Conservation (phyloP, 2,888 invertebrate genomes). For the Erpobdella octoculata region DNA sequence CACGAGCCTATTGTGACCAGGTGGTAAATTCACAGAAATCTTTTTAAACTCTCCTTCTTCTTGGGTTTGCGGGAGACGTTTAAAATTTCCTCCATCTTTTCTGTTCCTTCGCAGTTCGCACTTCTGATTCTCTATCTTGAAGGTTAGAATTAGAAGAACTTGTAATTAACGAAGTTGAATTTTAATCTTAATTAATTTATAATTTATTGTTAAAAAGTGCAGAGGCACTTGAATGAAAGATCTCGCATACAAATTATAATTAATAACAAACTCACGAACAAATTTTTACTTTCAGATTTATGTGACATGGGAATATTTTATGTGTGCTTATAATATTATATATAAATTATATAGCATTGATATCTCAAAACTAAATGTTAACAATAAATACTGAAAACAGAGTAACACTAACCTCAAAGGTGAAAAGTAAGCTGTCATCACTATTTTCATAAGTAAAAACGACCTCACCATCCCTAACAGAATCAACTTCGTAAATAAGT, state of each 20-base stretch:
- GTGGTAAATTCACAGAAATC: neutral
- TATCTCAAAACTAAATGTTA: neutral
- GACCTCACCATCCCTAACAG: constrained; percentile 56
- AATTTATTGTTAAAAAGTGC: neutral
- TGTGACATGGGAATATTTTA: neutral
- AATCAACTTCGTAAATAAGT: constrained; percentile 55
- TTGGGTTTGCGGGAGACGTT: neutral
- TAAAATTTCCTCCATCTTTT: neutral
- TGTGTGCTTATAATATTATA: neutral
- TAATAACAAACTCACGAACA: neutral
- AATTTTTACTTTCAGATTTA: neutral
- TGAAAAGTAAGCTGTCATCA: constrained; percentile 52
- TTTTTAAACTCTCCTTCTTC: neutral
- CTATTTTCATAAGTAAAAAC: constrained; percentile 56
- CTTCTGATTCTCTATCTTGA: constrained; percentile 3
- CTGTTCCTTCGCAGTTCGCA: neutral
- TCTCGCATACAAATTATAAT: neutral
- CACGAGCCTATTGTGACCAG: neutral
- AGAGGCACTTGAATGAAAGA: neutral
- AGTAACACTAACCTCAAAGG: constrained; percentile 54
- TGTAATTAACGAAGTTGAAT: too few species aligned
- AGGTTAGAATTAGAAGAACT: too few species aligned
- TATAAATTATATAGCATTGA: neutral
- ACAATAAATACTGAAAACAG: neutral
- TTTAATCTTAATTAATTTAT: neutral